Base-by-base conservation (phyloP, 2,888 invertebrate species). In the Ditylenchus weischeri region DNA sequence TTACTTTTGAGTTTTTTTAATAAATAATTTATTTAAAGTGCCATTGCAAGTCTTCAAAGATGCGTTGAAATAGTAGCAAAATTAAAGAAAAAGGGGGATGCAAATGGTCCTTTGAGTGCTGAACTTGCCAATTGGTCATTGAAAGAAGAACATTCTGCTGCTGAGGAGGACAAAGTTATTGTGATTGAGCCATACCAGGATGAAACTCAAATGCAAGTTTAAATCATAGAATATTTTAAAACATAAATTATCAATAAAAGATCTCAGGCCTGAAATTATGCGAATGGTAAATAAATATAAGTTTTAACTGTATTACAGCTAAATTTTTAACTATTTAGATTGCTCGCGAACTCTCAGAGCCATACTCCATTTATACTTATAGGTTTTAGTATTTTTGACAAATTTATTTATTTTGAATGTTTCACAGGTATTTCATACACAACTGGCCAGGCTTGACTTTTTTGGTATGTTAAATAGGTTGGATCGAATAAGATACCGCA, bases 361-460 rank as follows among this genome's bases (percentile, higher is more conserved):
- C 98, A 50, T 98, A 98, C 87, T 96, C 96, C 76, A 96, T 98
- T 87, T 99, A 98, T 86, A 99, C 98, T 43, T 98, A 98, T 43
- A 43, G 43, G 43, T 43, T 13, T 15, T 43, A 10, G 8, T 43
- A 43, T 43, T 43, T 29, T 43, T 15, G 43, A 6, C 43, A 8
- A 43, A 43, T 6, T 29, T 29, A 43, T 43, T 43, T 43, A 13
- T 3, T 15, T 43, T 3, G 15, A 43, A 13, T 43, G 3, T 13
- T 43, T 43, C 1, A 15, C 87, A 90, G 98, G 87, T 99, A 96
- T 88, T 98, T 98, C 87, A 95, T 98, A 85, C 94, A 98, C 85
- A 96, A 96, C 86, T 99, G 98, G 98, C 96, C 96, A 84, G 92
- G 95, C 86, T 87, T 98, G 77, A 98, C 96, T 87, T 94, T 93